Evolutionary conservation across 2,113 vertebrate genomes (phyloP).

Genomic region (Zapornia atra): DNA sequence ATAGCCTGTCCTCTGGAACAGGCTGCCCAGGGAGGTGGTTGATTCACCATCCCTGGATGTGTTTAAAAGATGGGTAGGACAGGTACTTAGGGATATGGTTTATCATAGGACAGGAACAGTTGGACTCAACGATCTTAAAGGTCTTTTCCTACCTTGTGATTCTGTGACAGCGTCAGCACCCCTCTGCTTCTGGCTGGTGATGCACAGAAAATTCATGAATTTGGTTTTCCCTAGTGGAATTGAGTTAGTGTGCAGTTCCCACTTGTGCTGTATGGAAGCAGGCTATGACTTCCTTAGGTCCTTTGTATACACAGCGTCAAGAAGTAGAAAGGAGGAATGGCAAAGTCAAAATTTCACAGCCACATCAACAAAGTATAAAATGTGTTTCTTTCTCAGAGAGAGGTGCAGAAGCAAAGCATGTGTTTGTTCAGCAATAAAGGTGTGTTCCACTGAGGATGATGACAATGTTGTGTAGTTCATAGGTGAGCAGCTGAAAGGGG

Average conservation of each 20-base stretch:
- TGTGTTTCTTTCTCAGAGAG: background rate
- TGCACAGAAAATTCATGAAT: background rate
- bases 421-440: background rate
- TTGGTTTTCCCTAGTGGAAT: background rate
- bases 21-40: too few species aligned
- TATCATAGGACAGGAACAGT: too few species aligned
- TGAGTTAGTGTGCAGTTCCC: background rate
- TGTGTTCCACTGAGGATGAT: background rate
- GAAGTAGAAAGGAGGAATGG: background rate
- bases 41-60: too few species aligned
- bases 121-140: too few species aligned
- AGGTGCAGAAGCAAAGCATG: background rate
- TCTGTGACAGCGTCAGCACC: background rate
- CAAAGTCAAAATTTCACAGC: background rate
- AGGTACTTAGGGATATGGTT: too few species aligned
- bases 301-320: background rate
- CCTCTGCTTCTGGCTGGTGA: background rate
- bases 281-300: background rate
- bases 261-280: background rate
- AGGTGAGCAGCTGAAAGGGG: fast-evolving
- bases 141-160: too few species aligned
- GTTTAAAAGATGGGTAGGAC: too few species aligned
- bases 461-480: background rate
- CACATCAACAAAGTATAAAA: background rate
- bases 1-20: background rate